Percentiles rank a stretch among this genome's conserved stretches.
Conservation (phyloP, 2,113 vertebrate genomes). For the Sclerurus mexicanus region DNA sequence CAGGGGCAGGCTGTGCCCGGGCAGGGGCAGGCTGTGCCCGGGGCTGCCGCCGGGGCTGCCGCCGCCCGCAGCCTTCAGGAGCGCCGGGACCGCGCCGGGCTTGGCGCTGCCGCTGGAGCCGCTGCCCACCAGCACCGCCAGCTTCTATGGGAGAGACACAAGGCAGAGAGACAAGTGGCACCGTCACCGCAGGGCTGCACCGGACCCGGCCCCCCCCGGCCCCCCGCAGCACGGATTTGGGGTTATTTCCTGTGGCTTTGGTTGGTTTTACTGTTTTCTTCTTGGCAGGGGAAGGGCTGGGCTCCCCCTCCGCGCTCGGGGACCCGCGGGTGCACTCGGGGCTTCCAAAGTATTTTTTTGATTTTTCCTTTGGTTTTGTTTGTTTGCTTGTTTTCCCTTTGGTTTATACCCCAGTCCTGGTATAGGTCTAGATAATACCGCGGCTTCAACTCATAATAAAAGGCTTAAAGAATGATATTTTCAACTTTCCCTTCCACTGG, state of each 20-base stretch:
- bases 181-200: background rate
- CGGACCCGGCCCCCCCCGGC: background rate
- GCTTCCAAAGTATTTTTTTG: background rate
- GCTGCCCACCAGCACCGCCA: slow-evolving; percentile 73
- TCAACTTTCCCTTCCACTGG: background rate
- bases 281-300: background rate
- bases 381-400: background rate
- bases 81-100: slow-evolving; percentile 69
- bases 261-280: background rate
- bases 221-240: background rate
- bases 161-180: background rate
- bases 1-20: slow-evolving; percentile 64
- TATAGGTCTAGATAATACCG: background rate
- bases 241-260: background rate
- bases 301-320: background rate
- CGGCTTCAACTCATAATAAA: background rate
- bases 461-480: background rate
- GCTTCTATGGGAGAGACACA: slow-evolving; percentile 72
- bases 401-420: background rate
- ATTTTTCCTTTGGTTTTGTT: background rate
- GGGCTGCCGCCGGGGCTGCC: background rate
- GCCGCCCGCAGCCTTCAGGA: slow-evolving; percentile 73
- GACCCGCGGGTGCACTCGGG: background rate
- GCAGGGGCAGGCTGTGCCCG: slow-evolving; percentile 8
- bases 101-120: slow-evolving; percentile 49